Evolutionary conservation across 2,888 invertebrate species (phyloP).

Genomic region (Scaptomyza reducta): DNA sequence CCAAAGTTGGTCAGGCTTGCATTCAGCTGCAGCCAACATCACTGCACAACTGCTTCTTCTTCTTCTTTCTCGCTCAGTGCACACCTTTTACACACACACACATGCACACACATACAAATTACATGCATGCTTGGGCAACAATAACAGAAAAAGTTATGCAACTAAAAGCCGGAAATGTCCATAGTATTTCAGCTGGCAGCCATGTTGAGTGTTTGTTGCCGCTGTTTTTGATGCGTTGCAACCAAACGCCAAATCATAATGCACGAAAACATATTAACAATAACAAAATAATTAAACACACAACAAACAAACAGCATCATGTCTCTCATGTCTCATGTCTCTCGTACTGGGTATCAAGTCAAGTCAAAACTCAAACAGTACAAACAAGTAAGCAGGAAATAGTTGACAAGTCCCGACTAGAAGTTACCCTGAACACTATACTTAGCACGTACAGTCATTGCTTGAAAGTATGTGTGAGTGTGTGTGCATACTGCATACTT

Average conservation of each 20-base stretch:
- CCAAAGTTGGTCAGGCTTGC: conserved; percentile 6
- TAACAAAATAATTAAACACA: conserved; percentile 18
- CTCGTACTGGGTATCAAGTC: conserved; percentile 13
- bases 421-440: no score
- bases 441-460: no score
- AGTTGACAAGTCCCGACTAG: no score
- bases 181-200: background rate
- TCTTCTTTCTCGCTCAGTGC: background rate
- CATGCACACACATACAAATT: no score
- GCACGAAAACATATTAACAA: conserved; percentile 9
- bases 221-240: conserved; percentile 15
- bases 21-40: background rate
- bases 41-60: background rate
- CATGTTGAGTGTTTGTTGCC: background rate
- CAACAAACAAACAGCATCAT: conserved; percentile 1
- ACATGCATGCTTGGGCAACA: background rate
- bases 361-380: background rate
- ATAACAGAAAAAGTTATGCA: conserved; percentile 12
- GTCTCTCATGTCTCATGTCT: background rate
- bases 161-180: conserved; percentile 22
- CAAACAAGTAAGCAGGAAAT: background rate
- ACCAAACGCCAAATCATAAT: conserved; percentile 3
- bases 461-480: no score
- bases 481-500: no score
- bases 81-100: background rate